Base-by-base conservation (phyloP, 30 jellyfish, hydroid and myxozoan genomes). In the Pelagia noctiluca region DNA sequence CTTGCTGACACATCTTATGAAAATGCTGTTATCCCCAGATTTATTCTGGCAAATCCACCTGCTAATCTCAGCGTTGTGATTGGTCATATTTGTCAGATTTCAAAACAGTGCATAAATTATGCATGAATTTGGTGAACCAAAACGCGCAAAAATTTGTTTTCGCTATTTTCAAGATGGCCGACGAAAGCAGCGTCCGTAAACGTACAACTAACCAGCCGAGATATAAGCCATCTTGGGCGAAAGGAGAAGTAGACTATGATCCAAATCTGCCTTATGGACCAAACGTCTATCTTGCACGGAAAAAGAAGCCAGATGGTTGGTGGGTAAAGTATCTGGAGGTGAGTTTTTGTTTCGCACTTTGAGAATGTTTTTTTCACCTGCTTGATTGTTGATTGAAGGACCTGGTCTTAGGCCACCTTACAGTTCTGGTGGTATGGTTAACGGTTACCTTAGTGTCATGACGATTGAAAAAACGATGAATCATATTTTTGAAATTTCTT, bases 221-320 rank as follows among this genome's bases (percentile, higher is more conserved):
- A 46, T 61, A 71, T 57, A 73, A 26, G 62, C 96, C 98, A 8
- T 67, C 88, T 0, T 93, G 98, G 98, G 97, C 97, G 46, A 92
- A 92, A 54, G 98, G 97, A 13, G 96, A 83, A 57, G 93, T 97
- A 48, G 97, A 88, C 0, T 85, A 93, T 49, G 97, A 93, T 69
- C 97, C 98, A 22, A 76, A 81, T 21, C 62, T 93, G 21, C 98
- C 98, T 5, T 93, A 93, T 72, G 98, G 98, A 11, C 97, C 98
- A 28, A 82, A 87, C 4, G 98, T 93, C 18, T 86, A 73, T 65
- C 87, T 93, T 28, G 98, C 98, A 13, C 81, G 98, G 50, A 93
- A 83, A 57, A 87, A 87, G 90, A 93, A 93, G 70, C 94, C 96
- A 1, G 98, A 93, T 50, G 82, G 97, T 22, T 86, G 98, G 97